Base-by-base conservation (phyloP, 2,888 invertebrate species). In the Rotaria magnacalcarata region DNA sequence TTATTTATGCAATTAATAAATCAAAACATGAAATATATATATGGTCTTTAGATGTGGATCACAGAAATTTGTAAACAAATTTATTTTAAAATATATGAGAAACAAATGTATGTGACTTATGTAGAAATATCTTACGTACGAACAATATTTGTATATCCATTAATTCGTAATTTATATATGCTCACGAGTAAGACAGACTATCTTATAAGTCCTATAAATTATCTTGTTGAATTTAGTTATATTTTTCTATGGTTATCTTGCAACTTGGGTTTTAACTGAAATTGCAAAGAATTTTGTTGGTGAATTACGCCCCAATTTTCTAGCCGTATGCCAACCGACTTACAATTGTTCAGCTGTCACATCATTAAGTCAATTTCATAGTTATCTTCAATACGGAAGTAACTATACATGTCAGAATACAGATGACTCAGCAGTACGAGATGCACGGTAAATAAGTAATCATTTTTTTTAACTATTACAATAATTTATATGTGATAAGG, bases 211-310 rank as follows among this genome's bases (percentile, higher is more conserved):
- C 1, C 2, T 54, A 54, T 54, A 21, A 11, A 52, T 52, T 10
- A 60, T 27, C n/a, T 8, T 11, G 3, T 60, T 47, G 2, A 10
- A 27, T 67, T 34, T 84, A 67, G 43, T 87, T 16, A 41, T 85
- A 52, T 86, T 60, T 52, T 54, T 52, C 16, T 86, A 87, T 54
- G 87, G 87, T 50, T 67, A 84, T n/a, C 54, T 87, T 43, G 52
- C 67, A 21, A 87, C 87, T 24, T 52, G 80, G 47, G 41, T 86
- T 10, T 84, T 87, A 41, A 86, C 87, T 54, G 86, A 86, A 41
- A 54, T 86, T 19, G 85, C 87, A 41, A 87, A 87, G 41, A 84
- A 84, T 58, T 84, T 85, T 21, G 84, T 87, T n/a, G 87, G 87
- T 2, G 58, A 85, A 67, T 58, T 86, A 47, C 60, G 87, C n/a